Evolutionary conservation across 2,113 vertebrate species (phyloP).

Genomic region (Hipposideros armiger): DNA sequence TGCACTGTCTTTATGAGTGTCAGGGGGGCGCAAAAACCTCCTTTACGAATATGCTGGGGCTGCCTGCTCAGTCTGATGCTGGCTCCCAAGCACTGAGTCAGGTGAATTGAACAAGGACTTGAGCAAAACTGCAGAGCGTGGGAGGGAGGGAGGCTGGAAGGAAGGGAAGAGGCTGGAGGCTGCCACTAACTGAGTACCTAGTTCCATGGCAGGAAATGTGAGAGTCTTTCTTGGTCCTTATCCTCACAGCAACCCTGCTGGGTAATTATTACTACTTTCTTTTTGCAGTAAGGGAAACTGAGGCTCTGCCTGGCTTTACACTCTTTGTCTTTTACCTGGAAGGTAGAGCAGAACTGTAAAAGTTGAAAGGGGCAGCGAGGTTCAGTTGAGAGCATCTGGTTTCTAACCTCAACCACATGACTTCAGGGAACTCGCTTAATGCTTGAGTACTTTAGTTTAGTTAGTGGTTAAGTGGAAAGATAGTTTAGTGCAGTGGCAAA

Average conservation of each 20-base stretch:
- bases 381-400: not conserved
- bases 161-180: not conserved
- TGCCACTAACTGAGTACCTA: not conserved
- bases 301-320: not conserved
- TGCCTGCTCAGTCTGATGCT: constrained; percentile 54
- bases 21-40: constrained; percentile 68
- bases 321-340: not conserved
- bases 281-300: not conserved
- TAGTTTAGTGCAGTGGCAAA: not conserved
- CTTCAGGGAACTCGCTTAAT: not conserved
- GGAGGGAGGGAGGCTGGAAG: not conserved
- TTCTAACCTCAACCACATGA: not conserved
- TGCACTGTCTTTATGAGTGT: constrained; percentile 69
- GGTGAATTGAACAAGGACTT: not conserved
- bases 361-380: not conserved
- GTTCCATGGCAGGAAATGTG: not conserved
- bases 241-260: not conserved
- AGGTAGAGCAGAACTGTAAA: not conserved
- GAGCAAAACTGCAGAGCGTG: not conserved
- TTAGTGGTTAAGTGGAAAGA: not conserved
- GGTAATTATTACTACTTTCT: not conserved
- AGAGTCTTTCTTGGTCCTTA: not conserved
- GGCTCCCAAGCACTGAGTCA: constrained; percentile 61
- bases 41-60: constrained; percentile 77
- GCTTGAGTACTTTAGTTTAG: not conserved